Conservation (phyloP, 2,113 vertebrate genomes). For the Anguilla japonica region DNA sequence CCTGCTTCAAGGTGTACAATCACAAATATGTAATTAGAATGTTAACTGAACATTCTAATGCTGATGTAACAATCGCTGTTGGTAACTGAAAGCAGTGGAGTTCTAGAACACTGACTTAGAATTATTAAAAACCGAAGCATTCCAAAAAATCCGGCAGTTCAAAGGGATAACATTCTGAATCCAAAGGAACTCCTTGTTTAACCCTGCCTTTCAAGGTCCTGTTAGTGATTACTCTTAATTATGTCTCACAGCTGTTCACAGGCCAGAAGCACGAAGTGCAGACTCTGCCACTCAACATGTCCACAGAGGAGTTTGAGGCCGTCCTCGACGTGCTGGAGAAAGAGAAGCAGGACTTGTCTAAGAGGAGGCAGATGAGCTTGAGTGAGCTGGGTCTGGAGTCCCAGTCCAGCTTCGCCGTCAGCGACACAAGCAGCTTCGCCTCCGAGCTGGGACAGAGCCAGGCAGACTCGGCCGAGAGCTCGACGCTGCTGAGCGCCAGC, state of each 20-base stretch:
- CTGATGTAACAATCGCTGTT: no score
- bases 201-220: neutral
- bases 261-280: slow-evolving; percentile 58
- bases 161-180: no score
- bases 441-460: slow-evolving; percentile 20
- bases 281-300: slow-evolving; percentile 53
- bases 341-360: slow-evolving; percentile 42
- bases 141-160: no score
- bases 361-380: slow-evolving; percentile 31
- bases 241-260: slow-evolving; percentile 51
- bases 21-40: no score
- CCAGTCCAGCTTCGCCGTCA: slow-evolving; percentile 32
- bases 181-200: no score
- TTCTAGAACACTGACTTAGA: no score
- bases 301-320: slow-evolving; percentile 55
- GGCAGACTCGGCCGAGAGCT: slow-evolving; percentile 17
- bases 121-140: no score
- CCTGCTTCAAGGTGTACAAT: no score
- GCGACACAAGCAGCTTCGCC: slow-evolving; percentile 21
- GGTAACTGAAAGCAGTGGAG: no score
- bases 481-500: slow-evolving; percentile 20
- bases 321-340: slow-evolving; percentile 47
- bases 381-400: slow-evolving; percentile 16
- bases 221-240: neutral
- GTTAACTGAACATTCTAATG: no score